Conservation (phyloP, 2,113 vertebrate genomes). For the Diphyllodes magnificus region DNA sequence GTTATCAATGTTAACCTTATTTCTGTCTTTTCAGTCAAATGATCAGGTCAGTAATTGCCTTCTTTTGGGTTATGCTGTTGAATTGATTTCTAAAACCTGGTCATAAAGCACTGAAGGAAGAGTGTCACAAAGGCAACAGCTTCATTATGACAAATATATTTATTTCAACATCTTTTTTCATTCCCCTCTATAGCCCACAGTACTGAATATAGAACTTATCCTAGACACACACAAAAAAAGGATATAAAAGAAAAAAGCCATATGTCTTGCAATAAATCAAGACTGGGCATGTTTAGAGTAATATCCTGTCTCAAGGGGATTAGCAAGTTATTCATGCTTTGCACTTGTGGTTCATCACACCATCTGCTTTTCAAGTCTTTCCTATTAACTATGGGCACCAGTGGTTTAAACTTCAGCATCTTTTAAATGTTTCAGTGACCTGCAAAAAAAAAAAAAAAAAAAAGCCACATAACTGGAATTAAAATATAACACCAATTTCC, state of each 20-base stretch:
- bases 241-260: not conserved
- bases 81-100: not conserved
- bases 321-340: constrained; percentile 2
- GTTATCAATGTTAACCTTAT: not conserved
- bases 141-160: not conserved
- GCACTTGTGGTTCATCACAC: constrained; percentile 2
- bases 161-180: not conserved
- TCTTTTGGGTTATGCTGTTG: not conserved
- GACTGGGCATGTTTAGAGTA: not conserved
- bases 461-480: not conserved
- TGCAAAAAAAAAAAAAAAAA: not conserved
- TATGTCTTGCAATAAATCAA: not conserved
- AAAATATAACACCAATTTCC: not conserved
- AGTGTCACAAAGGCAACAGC: not conserved
- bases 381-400: not conserved
- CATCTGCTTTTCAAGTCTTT: constrained; percentile 50
- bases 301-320: constrained; percentile 9
- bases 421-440: constrained; percentile 33
- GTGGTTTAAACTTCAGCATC: constrained; percentile 36
- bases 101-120: not conserved
- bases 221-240: not conserved
- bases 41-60: not conserved
- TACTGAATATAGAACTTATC: not conserved
- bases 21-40: not conserved
- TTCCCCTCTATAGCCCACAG: not conserved